Evolutionary conservation across 2,797 vertebrate genomes (phyloP), one percentile per base, ranked within the genome.

Genomic region (Hippoglossus hippoglossus): DNA sequence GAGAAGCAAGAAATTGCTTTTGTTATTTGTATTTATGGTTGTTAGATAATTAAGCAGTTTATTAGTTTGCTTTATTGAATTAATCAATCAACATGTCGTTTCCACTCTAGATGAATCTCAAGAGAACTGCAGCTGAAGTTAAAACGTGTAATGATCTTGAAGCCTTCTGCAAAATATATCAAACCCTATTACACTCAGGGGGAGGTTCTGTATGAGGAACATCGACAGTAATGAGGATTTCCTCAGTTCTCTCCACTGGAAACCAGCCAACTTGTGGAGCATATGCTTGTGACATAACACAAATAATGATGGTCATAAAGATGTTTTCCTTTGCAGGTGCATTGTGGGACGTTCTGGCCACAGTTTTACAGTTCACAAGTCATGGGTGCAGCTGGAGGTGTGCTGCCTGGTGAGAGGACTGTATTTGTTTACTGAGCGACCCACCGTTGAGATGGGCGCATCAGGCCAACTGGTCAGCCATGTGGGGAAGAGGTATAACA

Each of bases 401-500:
- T 71, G 73, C 67, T 58, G 76, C 67, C 64, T 39, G 59, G 76
- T 60, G 84, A 67, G 85, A 36, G 61, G 36, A 60, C 63, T 63
- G 57, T 72, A 60, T 89, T 85, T 89, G 81, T 91, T 89, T 87
- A 88, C 77, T 28, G 25, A 76, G 66, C 2, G 16, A 52, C 74
- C 75, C 70, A 58, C 72, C 52, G 18, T 36, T 13, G 78, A 84
- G 75, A 58, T 2, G 58, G 62, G 68, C 50, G 59, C 83, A 83
- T 80, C 62, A 59, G 81, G 79, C 74, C 71, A 67, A 86, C 84
- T 78, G 77, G 80, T 87, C 73, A 80, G 57, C 61, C 72, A 49
- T 70, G 82, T 72, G 84, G 82, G 46, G 63, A 74, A 51, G 71
- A 56, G 50, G 70, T 73, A 13, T 54, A 87, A 86, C 65, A 65